Percentiles rank a stretch among this genome's conserved stretches.
Evolutionary conservation across 2,113 vertebrate species (phyloP).

Genomic region (Mesoclemmys tuberculata): DNA sequence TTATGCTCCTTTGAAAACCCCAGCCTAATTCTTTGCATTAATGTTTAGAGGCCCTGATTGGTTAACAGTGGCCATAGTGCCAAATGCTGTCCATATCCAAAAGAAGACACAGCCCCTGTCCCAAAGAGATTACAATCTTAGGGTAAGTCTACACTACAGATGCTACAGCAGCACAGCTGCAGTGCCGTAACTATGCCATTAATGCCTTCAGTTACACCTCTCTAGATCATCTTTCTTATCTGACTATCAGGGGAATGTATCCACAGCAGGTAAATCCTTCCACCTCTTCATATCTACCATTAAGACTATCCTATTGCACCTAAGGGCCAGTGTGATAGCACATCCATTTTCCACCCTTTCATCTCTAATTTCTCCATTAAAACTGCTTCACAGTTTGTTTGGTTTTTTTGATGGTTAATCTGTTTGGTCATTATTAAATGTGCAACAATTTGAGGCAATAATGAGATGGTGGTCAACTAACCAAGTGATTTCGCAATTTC

Average conservation of each 20-base stretch:
- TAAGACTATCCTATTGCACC: neutral
- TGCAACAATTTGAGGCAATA: neutral
- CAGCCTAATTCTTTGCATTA: neutral
- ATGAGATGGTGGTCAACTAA: neutral
- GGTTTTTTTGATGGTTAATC: neutral
- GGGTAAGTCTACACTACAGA: neutral
- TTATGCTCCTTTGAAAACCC: neutral
- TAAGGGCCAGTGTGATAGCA: accelerated
- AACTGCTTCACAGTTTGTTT: neutral
- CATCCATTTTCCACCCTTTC: neutral
- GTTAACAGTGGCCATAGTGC: neutral
- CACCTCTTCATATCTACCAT: no score
- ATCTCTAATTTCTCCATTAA: neutral
- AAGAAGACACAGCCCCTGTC: neutral
- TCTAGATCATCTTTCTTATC: neutral
- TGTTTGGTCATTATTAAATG: neutral
- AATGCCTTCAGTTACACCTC: neutral
- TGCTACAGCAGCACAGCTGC: neutral
- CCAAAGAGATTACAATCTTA: neutral
- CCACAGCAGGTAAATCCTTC: neutral
- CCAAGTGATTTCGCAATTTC: neutral
- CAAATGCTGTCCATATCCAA: neutral
- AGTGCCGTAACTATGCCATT: neutral
- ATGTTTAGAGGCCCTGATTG: no score
- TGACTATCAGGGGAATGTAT: neutral